These are phyloP conservation scores for Macrosteles quadrilineatus DNA, from an alignment of 1,140 invertebrate species.

Conservation along the genomic window DNA sequence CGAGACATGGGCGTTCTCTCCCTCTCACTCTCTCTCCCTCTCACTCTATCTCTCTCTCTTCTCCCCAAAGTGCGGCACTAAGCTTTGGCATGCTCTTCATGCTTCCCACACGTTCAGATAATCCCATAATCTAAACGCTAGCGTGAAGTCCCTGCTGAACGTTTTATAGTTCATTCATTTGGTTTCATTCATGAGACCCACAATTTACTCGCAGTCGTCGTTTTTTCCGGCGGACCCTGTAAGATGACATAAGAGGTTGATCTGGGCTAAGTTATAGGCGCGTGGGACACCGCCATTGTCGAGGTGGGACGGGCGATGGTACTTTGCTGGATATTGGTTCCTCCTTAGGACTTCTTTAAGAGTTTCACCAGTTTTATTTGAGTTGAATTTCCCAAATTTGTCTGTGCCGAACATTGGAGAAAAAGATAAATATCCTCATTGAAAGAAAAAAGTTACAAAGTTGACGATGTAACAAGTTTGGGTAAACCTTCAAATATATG, in stretches of 20 bases:
- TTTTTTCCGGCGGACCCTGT: background rate
- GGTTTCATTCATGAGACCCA: slow-evolving; percentile 26
- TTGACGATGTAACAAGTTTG: no score
- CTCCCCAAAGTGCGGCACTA: background rate
- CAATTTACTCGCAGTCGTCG: background rate
- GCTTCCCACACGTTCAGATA: slow-evolving; percentile 25
- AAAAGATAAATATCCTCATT: no score
- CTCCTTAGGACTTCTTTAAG: no score
- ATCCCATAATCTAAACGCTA: slow-evolving; percentile 21
- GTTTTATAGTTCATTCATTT: slow-evolving; percentile 32
- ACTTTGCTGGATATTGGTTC: no score
- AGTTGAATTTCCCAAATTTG: no score
- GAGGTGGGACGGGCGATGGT: no score
- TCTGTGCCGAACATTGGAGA: no score
- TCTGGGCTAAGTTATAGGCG: background rate
- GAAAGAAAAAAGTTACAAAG: no score
- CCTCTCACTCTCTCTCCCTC: no score
- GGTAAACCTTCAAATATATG: no score
- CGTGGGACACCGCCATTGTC: slow-evolving; percentile 1
- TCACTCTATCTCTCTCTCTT: background rate
- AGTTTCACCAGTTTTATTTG: no score
- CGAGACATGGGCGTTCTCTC: no score
- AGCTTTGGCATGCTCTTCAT: slow-evolving; percentile 5
- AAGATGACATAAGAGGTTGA: slow-evolving; percentile 26
- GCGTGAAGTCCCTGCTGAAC: slow-evolving; percentile 22